A percentile compares a stretch with the other conserved stretches of the same genome.
phyloP scores from a whole-genome alignment of 2,113 vertebrate genomes.

The Myotis yumanensis region DNA sequence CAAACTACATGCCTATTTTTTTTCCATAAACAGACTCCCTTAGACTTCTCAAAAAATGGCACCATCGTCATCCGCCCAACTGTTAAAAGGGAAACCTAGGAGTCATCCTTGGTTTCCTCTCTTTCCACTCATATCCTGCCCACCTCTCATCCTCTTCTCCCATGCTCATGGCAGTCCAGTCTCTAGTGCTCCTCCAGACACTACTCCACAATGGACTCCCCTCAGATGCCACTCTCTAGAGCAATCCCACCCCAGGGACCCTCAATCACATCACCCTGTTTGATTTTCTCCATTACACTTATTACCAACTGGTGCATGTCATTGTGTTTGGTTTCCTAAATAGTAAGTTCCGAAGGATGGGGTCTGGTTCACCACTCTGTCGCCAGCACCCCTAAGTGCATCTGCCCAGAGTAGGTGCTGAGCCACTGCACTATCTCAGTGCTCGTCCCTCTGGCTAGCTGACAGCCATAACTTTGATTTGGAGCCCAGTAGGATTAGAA shows the following conservation, averaged over 20 bases:
- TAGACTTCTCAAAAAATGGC: not conserved
- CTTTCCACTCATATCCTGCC: not conserved
- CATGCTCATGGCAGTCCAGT: too few species aligned
- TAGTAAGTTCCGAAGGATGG: not conserved
- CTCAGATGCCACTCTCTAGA: not conserved
- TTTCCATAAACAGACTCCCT: not conserved
- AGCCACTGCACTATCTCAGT: not conserved
- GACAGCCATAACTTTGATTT: not conserved
- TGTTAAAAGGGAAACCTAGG: not conserved
- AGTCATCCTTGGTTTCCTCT: not conserved
- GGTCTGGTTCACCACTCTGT: not conserved
- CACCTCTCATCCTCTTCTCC: not conserved
- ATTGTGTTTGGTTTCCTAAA: not conserved
- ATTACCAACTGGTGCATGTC: too few species aligned
- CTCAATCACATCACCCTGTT: not conserved
- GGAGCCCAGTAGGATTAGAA: not conserved
- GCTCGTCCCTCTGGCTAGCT: not conserved
- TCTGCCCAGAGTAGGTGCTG: not conserved
- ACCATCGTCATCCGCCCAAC: not conserved
- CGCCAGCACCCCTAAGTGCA: not conserved
- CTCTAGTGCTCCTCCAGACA: not conserved
- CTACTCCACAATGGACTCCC: not conserved
- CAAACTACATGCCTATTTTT: not conserved
- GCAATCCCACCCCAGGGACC: not conserved
- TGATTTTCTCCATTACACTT: not conserved